These are phyloP conservation scores for Tenthredo scrophulariae DNA, from an alignment of 2,888 invertebrate genomes.

Conservation along the genomic window DNA sequence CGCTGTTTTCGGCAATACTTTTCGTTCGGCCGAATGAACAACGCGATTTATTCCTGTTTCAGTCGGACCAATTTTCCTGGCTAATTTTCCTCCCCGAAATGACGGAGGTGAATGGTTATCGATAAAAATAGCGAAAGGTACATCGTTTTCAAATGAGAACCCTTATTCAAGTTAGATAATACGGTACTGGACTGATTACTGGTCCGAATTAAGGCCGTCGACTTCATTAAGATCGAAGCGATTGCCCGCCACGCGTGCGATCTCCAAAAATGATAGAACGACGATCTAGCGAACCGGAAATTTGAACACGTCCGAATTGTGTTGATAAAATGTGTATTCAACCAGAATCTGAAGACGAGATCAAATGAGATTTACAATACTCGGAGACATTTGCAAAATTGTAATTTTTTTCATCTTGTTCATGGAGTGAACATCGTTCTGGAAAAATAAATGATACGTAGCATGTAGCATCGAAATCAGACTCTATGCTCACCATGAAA, in stretches of 20 bases:
- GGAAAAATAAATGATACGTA: too few species aligned
- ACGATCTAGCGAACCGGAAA: background rate
- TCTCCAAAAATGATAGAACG: background rate
- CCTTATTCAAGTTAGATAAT: background rate
- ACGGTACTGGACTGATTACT: background rate
- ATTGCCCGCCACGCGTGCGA: constrained; percentile 4
- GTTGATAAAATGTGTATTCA: background rate
- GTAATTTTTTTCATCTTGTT: too few species aligned
- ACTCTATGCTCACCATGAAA: too few species aligned
- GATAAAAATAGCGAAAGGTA: background rate
- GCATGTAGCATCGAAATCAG: too few species aligned
- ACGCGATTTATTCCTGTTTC: background rate
- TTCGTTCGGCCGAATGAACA: background rate
- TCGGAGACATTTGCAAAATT: too few species aligned
- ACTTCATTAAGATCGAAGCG: background rate
- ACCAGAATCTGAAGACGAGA: background rate
- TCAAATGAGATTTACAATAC: too few species aligned
- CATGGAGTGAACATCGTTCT: too few species aligned
- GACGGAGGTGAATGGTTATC: background rate
- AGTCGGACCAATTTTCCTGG: background rate
- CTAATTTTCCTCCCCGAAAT: background rate
- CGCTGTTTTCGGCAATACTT: constrained; percentile 51
- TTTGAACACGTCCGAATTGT: background rate
- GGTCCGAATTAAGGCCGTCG: constrained; percentile 4
- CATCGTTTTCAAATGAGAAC: background rate